A percentile compares a stretch with the other conserved stretches of the same genome.
Evolutionary conservation across 2,888 invertebrate genomes (phyloP).

Genomic region (Polietes domitor): DNA sequence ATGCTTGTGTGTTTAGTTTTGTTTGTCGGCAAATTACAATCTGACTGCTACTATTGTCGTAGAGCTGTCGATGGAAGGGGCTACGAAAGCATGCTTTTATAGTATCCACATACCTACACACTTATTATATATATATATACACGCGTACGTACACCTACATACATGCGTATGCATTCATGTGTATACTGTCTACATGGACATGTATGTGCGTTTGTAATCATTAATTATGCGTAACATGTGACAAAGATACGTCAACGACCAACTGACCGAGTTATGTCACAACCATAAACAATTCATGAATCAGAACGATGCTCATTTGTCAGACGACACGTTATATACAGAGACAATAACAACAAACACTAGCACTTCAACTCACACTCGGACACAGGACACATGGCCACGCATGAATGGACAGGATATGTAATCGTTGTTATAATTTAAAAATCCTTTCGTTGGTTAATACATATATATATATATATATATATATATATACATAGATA

Average conservation of each 20-base stretch:
- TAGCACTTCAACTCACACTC: neutral
- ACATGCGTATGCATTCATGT: too few relatives aligned
- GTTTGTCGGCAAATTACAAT: slow-evolving; percentile 53
- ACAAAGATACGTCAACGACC: slow-evolving; percentile 68
- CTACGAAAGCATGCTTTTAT: neutral
- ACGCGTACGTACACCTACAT: neutral
- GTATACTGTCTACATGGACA: too few relatives aligned
- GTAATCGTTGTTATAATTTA: slow-evolving; percentile 2
- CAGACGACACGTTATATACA: slow-evolving; percentile 49
- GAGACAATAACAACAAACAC: slow-evolving; percentile 31
- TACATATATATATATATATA: neutral
- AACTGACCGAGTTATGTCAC: slow-evolving; percentile 71
- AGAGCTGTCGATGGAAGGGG: neutral
- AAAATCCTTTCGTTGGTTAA: neutral
- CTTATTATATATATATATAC: neutral
- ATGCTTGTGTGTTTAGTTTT: slow-evolving; percentile 6
- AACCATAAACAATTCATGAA: slow-evolving; percentile 68
- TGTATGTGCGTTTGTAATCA: slow-evolving; percentile 64
- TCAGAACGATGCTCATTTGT: slow-evolving; percentile 58
- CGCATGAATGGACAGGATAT: slow-evolving; percentile 44
- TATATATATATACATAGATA: neutral
- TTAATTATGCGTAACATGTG: slow-evolving; percentile 76
- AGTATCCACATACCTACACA: neutral
- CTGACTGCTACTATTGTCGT: neutral
- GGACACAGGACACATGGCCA: neutral